Evolutionary conservation across 2,888 invertebrate genomes (phyloP).

Genomic region (Hylaea fasciaria): DNA sequence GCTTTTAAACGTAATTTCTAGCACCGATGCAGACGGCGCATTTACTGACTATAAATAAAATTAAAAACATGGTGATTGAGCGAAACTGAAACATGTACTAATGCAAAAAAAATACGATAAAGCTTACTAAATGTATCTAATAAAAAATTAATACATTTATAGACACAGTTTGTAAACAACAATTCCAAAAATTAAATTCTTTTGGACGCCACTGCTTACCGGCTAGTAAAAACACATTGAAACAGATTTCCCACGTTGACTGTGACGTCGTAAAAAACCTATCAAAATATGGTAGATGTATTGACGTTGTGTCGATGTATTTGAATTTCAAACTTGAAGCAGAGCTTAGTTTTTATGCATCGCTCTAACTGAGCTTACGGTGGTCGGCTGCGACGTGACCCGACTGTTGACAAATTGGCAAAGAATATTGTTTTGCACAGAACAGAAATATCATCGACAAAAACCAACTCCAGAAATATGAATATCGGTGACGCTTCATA

Average conservation of each 20-base stretch:
- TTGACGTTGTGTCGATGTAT: slow-evolving; percentile 71
- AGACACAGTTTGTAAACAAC: no score
- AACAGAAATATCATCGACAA: no score
- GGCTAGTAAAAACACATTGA: background rate
- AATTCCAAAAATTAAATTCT: no score
- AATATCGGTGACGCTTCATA: no score
- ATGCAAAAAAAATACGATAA: no score
- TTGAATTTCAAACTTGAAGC: slow-evolving; percentile 82
- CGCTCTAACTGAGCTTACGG: slow-evolving; percentile 81
- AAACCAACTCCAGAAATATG: no score
- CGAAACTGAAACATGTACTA: no score
- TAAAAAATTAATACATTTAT: no score
- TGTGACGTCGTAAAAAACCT: slow-evolving; percentile 42
- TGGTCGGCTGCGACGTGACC: slow-evolving; percentile 77
- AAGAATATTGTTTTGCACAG: slow-evolving; percentile 48
- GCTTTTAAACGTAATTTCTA: background rate
- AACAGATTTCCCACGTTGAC: background rate
- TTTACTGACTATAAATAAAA: background rate
- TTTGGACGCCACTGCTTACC: no score
- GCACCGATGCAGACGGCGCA: background rate
- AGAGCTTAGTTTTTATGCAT: slow-evolving; percentile 82
- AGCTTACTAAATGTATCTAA: no score
- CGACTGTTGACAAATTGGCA: slow-evolving; percentile 66
- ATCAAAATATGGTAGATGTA: slow-evolving; percentile 60
- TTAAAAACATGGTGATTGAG: background rate